These are phyloP conservation scores for Pachycephala philippinensis DNA, from an alignment of 2,113 vertebrate species.

Conservation along the genomic window DNA sequence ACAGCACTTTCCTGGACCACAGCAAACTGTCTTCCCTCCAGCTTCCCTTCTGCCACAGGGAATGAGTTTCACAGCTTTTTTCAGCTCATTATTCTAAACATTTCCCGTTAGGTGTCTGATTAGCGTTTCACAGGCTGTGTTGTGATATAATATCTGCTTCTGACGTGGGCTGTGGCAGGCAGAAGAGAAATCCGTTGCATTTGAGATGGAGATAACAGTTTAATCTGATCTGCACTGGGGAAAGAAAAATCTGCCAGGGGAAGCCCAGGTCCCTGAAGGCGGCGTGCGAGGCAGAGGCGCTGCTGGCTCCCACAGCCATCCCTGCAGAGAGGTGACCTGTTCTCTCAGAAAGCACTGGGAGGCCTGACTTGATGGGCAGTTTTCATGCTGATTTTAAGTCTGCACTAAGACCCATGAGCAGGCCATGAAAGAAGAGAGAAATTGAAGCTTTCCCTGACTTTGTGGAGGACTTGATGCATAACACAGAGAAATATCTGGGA, in stretches of 20 bases:
- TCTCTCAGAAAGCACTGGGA: not conserved
- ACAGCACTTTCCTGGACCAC: not conserved
- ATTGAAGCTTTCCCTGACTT: not conserved
- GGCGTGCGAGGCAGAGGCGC: fast-evolving
- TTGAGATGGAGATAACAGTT: conserved; percentile 1
- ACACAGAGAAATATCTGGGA: not conserved
- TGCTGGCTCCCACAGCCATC: not conserved
- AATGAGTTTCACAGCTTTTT: not conserved
- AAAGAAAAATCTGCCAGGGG: not conserved
- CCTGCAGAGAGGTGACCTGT: not conserved
- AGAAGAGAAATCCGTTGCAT: not conserved
- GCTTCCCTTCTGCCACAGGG: not conserved
- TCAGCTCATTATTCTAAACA: conserved; percentile 19
- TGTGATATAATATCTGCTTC: not conserved
- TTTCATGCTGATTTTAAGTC: not conserved
- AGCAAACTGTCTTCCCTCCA: not conserved
- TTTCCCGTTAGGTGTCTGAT: conserved; percentile 14
- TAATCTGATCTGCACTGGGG: not conserved
- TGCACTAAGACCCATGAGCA: not conserved
- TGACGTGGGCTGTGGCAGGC: not conserved
- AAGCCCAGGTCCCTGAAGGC: not conserved
- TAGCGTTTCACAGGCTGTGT: not conserved
- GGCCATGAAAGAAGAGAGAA: not conserved
- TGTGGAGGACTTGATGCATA: not conserved
- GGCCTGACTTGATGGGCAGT: not conserved